A percentile compares a stretch with the other conserved stretches of the same genome.
These are phyloP conservation scores for Drosophila percnosoma DNA, from an alignment of 2,888 invertebrate species.

Conservation along the genomic window DNA sequence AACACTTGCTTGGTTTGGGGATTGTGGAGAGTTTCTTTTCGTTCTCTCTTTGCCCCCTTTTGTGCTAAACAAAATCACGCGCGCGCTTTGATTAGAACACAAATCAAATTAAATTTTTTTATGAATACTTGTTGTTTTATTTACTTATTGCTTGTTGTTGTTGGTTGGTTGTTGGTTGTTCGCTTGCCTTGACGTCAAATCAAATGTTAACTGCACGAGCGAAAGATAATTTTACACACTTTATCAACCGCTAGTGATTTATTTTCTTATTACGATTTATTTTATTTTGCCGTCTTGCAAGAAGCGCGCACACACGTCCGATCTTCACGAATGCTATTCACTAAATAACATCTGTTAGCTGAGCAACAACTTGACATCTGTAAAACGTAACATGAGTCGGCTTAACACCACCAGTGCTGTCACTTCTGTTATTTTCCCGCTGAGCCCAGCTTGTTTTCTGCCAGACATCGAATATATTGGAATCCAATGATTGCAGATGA, in stretches of 20 bases:
- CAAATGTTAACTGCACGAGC: slow-evolving; percentile 44
- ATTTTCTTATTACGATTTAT: slow-evolving; percentile 38
- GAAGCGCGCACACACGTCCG: slow-evolving; percentile 61
- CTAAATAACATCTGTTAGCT: slow-evolving; percentile 46
- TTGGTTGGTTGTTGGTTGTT: slow-evolving; percentile 6
- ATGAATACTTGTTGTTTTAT: slow-evolving; percentile 11
- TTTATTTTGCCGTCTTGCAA: slow-evolving; percentile 24
- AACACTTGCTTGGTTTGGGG: slow-evolving; percentile 44
- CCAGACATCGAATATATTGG: background rate
- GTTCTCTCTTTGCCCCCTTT: slow-evolving; percentile 44
- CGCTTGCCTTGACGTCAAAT: slow-evolving; percentile 36
- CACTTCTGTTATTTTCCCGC: slow-evolving; percentile 29
- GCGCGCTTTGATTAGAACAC: slow-evolving; percentile 60
- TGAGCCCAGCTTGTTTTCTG: background rate
- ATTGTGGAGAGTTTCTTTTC: slow-evolving; percentile 26
- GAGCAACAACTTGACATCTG: slow-evolving; percentile 13
- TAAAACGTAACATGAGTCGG: slow-evolving; percentile 23
- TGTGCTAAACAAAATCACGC: slow-evolving; percentile 65
- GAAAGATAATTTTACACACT: slow-evolving; percentile 37
- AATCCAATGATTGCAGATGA: background rate
- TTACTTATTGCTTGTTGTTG: slow-evolving; percentile 5
- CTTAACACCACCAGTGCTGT: slow-evolving; percentile 26
- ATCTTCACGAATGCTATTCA: slow-evolving; percentile 53
- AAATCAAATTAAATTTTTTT: slow-evolving; percentile 47
- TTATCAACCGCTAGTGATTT: slow-evolving; percentile 42